Base-by-base conservation (phyloP, 1,140 invertebrate species). In the Potamilus streckersoni region DNA sequence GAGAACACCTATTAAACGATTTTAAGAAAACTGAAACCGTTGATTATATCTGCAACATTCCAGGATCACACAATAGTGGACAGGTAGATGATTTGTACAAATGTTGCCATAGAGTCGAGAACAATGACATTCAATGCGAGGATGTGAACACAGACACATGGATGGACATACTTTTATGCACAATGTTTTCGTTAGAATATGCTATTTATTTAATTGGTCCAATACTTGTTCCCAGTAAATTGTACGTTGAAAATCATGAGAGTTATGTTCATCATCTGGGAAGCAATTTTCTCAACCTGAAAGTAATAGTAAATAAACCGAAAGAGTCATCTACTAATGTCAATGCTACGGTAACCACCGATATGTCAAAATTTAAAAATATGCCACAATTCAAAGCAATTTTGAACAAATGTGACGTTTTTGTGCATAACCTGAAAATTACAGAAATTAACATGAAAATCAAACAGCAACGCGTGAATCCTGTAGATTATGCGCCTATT, bases 1-100 rank as follows among this genome's bases (percentile, higher is more conserved):
- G 73, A 13, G 73, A 74, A 56, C 73, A 69, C 2, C 65, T 74
- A 13, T 69, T 74, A 67, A 74, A 74, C 31, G 73, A 74, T 20
- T 74, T 74, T 67, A 65, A 74, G 49, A 74, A 74, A 38, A 74
- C 57, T 55, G 67, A 16, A 5, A 58, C 65, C 3, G 73, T 65
- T 11, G 73, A 74, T 17, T 59, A 23, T 74, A 67, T 74, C 19
- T 74, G 73, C 58, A 74, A 74, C 73, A 49, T 69, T 57, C 73
- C 68, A 38, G 55, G 68, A 13, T 17, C n/a, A 27, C 31, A 74
- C 27, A 38, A n/a, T 49, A 16, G 15, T 1, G 73, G 73, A 2
- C 56, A 58, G 11, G 73, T 67, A 2, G 55, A 63, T 17, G 68
- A 62, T 55, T 38, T 56, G 19, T 74, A 68, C 55, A 17, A 31